These are phyloP conservation scores for Drosophila subsilvestris DNA, from an alignment of 2,888 invertebrate species.

Conservation along the genomic window DNA sequence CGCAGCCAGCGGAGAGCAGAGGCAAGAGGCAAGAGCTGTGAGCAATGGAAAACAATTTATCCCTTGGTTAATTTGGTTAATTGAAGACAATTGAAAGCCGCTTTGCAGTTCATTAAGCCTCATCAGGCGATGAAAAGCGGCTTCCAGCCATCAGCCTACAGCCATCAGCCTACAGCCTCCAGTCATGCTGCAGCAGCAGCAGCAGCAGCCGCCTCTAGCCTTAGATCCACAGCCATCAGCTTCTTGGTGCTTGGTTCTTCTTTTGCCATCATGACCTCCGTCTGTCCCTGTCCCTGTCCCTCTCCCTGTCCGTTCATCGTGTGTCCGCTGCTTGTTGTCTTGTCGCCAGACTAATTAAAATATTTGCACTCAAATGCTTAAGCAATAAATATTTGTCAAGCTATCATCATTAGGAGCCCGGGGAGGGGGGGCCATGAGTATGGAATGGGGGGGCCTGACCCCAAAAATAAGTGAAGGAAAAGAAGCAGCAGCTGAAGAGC, in stretches of 20 bases:
- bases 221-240: slow-evolving; percentile 3
- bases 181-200: slow-evolving; percentile 10
- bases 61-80: slow-evolving; percentile 79
- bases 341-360: slow-evolving; percentile 78
- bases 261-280: slow-evolving; percentile 1
- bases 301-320: neutral
- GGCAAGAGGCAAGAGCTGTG: slow-evolving; percentile 6
- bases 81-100: slow-evolving; percentile 78
- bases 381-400: slow-evolving; percentile 79
- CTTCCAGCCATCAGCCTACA: neutral
- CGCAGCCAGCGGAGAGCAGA: neutral
- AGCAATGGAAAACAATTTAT: slow-evolving; percentile 43
- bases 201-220: neutral
- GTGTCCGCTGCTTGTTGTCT: slow-evolving; percentile 33
- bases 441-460: slow-evolving; percentile 4
- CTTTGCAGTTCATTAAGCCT: slow-evolving; percentile 78
- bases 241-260: slow-evolving; percentile 4
- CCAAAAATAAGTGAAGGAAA: slow-evolving; percentile 14
- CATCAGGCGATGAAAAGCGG: slow-evolving; percentile 35
- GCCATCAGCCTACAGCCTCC: slow-evolving; percentile 10
- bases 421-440: slow-evolving; percentile 3
- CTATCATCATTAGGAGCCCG: slow-evolving; percentile 66
- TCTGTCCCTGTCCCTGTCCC: neutral
- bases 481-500: neutral
- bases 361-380: slow-evolving; percentile 80